phyloP scores from a whole-genome alignment of 2,797 vertebrate genomes.

The Halcyon badia region DNA sequence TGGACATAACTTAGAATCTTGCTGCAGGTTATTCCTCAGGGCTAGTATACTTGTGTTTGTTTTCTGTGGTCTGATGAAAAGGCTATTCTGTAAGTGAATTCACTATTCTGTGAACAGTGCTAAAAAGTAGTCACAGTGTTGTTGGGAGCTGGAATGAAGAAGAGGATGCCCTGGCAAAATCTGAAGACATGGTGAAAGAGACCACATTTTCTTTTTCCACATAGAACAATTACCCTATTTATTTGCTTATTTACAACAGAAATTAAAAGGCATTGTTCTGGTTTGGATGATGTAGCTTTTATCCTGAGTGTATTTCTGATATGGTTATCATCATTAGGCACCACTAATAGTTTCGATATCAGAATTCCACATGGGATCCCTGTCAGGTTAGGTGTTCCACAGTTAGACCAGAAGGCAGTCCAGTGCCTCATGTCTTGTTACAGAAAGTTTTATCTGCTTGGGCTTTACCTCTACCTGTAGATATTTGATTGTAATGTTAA shows the following conservation, averaged over 20 bases:
- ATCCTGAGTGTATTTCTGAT: background rate
- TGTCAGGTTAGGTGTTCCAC: background rate
- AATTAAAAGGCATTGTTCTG: background rate
- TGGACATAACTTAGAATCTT: constrained; percentile 1
- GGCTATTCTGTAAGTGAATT: background rate
- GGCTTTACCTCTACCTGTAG: background rate
- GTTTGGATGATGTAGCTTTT: background rate
- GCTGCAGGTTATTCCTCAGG: constrained; percentile 17
- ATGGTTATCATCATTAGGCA: background rate
- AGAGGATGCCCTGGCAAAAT: background rate
- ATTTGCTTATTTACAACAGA: background rate
- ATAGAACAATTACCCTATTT: background rate
- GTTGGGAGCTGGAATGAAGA: background rate
- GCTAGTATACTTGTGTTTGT: background rate
- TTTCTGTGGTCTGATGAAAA: constrained; percentile 10
- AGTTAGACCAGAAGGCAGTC: background rate
- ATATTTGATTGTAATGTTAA: background rate
- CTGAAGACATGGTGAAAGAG: background rate
- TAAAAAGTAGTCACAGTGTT: background rate
- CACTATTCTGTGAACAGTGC: background rate
- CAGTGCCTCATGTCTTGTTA: background rate
- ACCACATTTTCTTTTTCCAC: background rate
- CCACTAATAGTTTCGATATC: background rate
- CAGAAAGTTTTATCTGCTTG: background rate
- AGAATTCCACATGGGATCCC: background rate